phyloP scores from a whole-genome alignment of 2,797 vertebrate genomes.

The Champsocephalus esox region DNA sequence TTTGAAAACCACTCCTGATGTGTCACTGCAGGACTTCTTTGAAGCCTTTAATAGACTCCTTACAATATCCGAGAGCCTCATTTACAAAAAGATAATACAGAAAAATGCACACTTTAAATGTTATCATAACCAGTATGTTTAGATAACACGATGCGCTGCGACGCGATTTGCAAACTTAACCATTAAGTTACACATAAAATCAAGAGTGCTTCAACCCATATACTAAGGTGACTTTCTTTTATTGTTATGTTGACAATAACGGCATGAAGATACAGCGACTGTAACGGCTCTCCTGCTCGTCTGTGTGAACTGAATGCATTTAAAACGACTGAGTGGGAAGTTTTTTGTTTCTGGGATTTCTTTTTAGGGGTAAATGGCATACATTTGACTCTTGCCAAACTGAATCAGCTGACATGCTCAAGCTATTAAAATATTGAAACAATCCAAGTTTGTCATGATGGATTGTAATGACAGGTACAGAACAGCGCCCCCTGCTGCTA shows the following conservation, averaged over 20 bases:
- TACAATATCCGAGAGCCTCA: conserved; percentile 30
- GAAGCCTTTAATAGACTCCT: conserved; percentile 33
- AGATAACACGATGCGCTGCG: conserved; percentile 4
- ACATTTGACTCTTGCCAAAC: conserved; percentile 66
- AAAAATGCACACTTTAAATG: conserved; percentile 12
- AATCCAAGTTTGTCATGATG: neutral
- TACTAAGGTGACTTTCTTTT: neutral
- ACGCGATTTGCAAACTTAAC: neutral
- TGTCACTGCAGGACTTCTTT: conserved; percentile 41
- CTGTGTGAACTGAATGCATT: conserved; percentile 60
- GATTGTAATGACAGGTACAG: neutral
- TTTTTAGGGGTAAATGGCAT: conserved; percentile 44
- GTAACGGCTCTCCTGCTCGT: conserved; percentile 36
- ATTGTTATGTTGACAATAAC: conserved; percentile 57
- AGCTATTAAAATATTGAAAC: conserved; percentile 71
- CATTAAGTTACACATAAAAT: neutral
- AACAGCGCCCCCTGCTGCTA: neutral
- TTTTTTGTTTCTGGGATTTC: conserved; percentile 42
- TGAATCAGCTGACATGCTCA: conserved; percentile 57
- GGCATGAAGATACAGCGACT: conserved; percentile 29
- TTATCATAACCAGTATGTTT: conserved; percentile 7
- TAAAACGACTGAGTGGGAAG: conserved; percentile 23
- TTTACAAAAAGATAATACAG: conserved; percentile 25
- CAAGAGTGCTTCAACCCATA: neutral
- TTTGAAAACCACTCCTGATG: conserved; percentile 55